These are phyloP conservation scores for Dinoponera quadriceps DNA, from an alignment of 1,140 invertebrate genomes.

Conservation along the genomic window DNA sequence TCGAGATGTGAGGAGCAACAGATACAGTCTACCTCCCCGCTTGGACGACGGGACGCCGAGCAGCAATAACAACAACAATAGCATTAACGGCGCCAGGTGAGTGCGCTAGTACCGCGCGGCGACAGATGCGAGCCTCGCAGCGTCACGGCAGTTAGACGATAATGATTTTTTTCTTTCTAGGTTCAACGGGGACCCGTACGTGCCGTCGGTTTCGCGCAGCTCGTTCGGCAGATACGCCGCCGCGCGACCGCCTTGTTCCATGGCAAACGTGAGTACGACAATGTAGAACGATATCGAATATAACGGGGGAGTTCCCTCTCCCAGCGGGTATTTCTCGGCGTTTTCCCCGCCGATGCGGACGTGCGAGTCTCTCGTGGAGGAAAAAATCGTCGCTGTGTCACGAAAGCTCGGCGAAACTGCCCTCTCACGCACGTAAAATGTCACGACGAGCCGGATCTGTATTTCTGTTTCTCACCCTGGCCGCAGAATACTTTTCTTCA, in stretches of 20 bases:
- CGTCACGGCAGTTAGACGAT: neutral
- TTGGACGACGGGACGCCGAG: conserved; percentile 66
- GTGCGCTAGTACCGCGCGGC: neutral
- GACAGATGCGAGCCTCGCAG: conserved; percentile 18
- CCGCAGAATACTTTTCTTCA: too few relatives aligned
- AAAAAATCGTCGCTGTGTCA: too few relatives aligned
- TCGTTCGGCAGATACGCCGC: conserved; percentile 87
- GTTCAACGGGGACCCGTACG: conserved; percentile 74
- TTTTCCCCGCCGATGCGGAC: too few relatives aligned
- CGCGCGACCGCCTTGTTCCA: conserved; percentile 87
- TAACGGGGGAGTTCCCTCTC: too few relatives aligned
- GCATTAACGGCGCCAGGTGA: conserved; percentile 60
- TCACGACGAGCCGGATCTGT: too few relatives aligned
- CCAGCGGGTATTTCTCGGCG: too few relatives aligned
- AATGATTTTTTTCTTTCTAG: conserved; percentile 70
- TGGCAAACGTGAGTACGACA: conserved; percentile 87
- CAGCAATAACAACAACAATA: conserved; percentile 72
- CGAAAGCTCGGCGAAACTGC: too few relatives aligned
- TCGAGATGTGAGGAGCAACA: conserved; percentile 75
- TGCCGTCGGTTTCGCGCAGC: conserved; percentile 73
- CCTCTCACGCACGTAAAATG: too few relatives aligned
- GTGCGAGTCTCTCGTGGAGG: too few relatives aligned
- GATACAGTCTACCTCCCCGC: conserved; percentile 76
- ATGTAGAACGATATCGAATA: neutral
- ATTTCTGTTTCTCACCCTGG: too few relatives aligned